phyloP scores from a whole-genome alignment of 2,113 vertebrate genomes.

The Sceloporus undulatus region DNA sequence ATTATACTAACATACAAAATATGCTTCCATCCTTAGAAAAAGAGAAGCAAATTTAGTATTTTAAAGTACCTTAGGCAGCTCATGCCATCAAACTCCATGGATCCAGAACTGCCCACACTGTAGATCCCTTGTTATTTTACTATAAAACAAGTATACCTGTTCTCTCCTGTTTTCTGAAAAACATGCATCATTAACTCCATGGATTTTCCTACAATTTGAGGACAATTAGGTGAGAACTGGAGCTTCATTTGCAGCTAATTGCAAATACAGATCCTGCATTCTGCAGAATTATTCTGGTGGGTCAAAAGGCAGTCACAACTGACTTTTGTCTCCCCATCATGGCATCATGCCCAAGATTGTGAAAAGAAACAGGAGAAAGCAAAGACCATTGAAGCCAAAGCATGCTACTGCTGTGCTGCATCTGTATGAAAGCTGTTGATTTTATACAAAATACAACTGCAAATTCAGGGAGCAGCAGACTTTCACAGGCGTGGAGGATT shows the following conservation, averaged over 20 bases:
- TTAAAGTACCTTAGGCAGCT: background rate
- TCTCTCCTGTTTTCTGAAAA: constrained; percentile 2
- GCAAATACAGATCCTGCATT: background rate
- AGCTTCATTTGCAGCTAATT: background rate
- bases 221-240: constrained; percentile 4
- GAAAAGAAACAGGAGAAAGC: background rate
- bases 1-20: constrained; percentile 14
- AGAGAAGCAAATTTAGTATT: background rate
- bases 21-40: background rate
- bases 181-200: constrained; percentile 13
- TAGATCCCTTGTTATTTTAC: no score
- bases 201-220: background rate
- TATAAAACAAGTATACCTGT: background rate
- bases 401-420: background rate
- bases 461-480: constrained; percentile 9
- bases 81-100: background rate
- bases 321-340: background rate
- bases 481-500: background rate
- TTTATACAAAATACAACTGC: background rate
- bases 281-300: background rate
- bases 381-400: background rate
- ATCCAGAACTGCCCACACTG: background rate
- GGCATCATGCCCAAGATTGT: background rate
- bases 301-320: background rate
- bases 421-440: background rate